phyloP scores from a whole-genome alignment of 2,113 vertebrate genomes.

The Catharus bicknelli region DNA sequence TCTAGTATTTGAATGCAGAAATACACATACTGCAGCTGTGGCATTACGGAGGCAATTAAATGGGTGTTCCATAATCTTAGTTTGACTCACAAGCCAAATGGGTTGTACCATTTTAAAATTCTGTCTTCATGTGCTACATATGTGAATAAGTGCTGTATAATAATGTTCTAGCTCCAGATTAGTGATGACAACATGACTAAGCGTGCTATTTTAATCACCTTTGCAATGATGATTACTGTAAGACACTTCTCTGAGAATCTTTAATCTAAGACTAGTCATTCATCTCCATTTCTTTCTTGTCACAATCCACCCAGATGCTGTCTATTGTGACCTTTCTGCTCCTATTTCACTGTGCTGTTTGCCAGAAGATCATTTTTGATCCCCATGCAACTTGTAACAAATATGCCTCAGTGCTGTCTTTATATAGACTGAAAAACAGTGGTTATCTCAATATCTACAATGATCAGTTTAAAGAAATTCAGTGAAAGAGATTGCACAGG shows the following conservation, averaged over 20 bases:
- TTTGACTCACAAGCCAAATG: conserved; percentile 47
- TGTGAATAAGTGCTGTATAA: conserved; percentile 6
- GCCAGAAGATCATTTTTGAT: conserved; percentile 2
- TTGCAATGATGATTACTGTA: conserved; percentile 33
- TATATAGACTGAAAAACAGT: background rate
- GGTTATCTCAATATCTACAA: background rate
- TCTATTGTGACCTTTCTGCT: conserved; percentile 42
- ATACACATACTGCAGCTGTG: conserved; percentile 51
- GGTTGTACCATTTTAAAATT: conserved; percentile 29
- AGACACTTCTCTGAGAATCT: conserved; percentile 19
- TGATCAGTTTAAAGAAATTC: background rate
- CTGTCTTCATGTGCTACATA: conserved; percentile 38
- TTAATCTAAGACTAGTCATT: conserved; percentile 41
- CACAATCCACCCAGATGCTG: conserved; percentile 56
- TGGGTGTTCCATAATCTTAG: conserved; percentile 55
- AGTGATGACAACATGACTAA: conserved; percentile 59
- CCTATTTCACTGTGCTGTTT: background rate
- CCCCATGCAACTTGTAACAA: background rate
- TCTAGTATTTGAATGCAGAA: conserved; percentile 40
- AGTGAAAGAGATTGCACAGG: background rate
- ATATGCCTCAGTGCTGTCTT: background rate
- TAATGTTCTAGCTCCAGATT: conserved; percentile 29
- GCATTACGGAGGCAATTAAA: conserved; percentile 64
- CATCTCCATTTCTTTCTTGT: conserved; percentile 47
- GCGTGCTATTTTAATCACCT: conserved; percentile 52